Percentiles rank a stretch among this genome's conserved stretches.
Conservation (phyloP, 1,140 invertebrate genomes). For the Conus betulinus region DNA sequence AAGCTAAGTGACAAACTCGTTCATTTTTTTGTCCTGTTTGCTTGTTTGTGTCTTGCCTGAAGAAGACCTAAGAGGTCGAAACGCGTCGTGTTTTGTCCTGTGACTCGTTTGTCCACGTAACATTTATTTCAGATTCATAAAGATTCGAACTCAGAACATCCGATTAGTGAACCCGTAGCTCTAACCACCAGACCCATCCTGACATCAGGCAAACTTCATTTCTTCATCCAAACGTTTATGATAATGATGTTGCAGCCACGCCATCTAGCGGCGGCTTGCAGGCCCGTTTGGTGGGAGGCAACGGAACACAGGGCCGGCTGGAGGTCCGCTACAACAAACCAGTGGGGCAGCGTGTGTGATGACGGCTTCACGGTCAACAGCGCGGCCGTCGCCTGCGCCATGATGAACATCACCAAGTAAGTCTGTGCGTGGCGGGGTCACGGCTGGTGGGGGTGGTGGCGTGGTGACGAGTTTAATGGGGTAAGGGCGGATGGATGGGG, state of each 20-base stretch:
- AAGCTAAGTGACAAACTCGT: no score
- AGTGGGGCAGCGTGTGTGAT: conserved; percentile 33
- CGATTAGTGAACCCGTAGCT: no score
- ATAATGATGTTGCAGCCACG: not conserved
- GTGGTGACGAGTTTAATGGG: not conserved
- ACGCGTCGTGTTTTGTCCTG: no score
- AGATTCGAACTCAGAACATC: no score
- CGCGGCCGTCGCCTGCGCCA: conserved; percentile 14
- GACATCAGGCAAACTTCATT: not conserved
- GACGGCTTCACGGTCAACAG: conserved; percentile 1
- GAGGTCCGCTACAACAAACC: conserved; percentile 83
- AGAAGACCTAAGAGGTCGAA: no score
- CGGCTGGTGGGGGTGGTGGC: not conserved
- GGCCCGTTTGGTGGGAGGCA: not conserved
- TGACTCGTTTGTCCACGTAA: no score
- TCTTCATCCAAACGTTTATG: not conserved
- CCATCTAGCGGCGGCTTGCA: not conserved
- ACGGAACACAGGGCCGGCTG: conserved; percentile 80
- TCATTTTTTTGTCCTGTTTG: no score
- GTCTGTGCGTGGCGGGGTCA: not conserved
- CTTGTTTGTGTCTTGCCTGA: no score
- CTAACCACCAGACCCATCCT: no score
- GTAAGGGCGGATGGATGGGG: not conserved
- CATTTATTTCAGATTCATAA: no score
- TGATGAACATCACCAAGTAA: conserved; percentile 10